These are phyloP conservation scores for Drosophila testacea DNA, from an alignment of 2,888 invertebrate genomes.

Conservation along the genomic window DNA sequence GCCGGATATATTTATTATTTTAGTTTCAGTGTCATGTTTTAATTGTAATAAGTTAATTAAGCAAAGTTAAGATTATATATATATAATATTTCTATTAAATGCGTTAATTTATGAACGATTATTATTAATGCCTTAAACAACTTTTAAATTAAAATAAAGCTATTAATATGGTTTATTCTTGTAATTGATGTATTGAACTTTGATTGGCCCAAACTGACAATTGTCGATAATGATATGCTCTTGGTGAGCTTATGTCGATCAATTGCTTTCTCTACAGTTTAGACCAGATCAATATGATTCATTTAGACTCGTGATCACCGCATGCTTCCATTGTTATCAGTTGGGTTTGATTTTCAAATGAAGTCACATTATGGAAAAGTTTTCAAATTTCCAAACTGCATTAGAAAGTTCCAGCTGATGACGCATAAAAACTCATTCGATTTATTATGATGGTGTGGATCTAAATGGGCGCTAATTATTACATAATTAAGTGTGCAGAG, in stretches of 20 bases:
- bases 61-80: too few species aligned
- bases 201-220: neutral
- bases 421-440: conserved; percentile 19
- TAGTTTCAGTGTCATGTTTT: too few species aligned
- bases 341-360: conserved; percentile 52
- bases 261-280: conserved; percentile 23
- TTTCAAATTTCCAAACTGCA: conserved; percentile 61
- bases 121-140: too few species aligned
- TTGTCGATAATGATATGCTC: conserved; percentile 1
- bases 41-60: too few species aligned
- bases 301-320: conserved; percentile 47
- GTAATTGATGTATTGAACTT: too few species aligned
- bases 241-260: neutral
- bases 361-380: conserved; percentile 59
- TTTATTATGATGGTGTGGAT: conserved; percentile 29
- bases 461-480: conserved; percentile 43
- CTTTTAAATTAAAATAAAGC: too few species aligned
- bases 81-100: too few species aligned
- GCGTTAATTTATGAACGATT: too few species aligned
- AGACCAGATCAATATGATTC: conserved; percentile 41
- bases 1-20: too few species aligned
- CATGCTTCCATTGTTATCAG: conserved; percentile 33
- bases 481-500: conserved; percentile 53
- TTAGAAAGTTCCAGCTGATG: conserved; percentile 62
- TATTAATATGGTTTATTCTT: too few species aligned